Percentiles rank a stretch among this genome's conserved stretches.
Conservation (phyloP, 2,797 vertebrate genomes). For the Lagodon rhomboides region DNA sequence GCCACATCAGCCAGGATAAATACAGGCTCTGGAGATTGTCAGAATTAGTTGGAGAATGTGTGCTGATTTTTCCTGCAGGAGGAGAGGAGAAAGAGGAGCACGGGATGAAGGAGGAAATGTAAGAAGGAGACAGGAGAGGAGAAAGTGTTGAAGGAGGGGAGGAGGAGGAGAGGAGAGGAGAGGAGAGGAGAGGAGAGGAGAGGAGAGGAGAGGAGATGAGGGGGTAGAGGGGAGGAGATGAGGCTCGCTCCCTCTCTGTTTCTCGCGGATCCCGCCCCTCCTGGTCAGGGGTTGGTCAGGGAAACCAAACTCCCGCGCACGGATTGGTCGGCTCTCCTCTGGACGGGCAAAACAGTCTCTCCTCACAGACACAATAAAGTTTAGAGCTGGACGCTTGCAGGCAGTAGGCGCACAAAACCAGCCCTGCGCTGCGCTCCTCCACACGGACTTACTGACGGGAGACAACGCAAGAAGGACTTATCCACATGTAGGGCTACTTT, state of each 20-base stretch:
- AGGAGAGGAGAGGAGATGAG: conserved; percentile 2
- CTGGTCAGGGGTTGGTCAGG: conserved; percentile 75
- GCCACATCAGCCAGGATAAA: conserved; percentile 59
- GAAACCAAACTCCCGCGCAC: conserved; percentile 56
- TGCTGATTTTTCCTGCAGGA: conserved; percentile 42
- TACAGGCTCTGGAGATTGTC: conserved; percentile 61
- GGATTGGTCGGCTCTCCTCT: conserved; percentile 70
- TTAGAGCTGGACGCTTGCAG: conserved; percentile 60
- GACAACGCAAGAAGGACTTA: conserved; percentile 17
- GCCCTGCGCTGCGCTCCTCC: conserved; percentile 24
- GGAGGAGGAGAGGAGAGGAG: not conserved
- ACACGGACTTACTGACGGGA: conserved; percentile 28
- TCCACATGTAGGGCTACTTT: not conserved
- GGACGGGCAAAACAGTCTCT: conserved; percentile 61
- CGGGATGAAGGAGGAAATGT: not conserved
- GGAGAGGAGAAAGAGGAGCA: conserved; percentile 1
- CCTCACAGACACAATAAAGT: conserved; percentile 78
- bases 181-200: conserved; percentile 15
- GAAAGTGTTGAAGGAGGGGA: not conserved
- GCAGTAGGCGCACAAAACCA: conserved; percentile 53
- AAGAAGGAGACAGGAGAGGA: not conserved
- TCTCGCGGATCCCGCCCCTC: conserved; percentile 68
- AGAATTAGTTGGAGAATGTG: conserved; percentile 44
- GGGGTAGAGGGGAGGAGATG: conserved; percentile 17
- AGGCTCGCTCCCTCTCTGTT: conserved; percentile 53